These are phyloP conservation scores for Aphidius gifuensis DNA, from an alignment of 1,140 invertebrate species.

Conservation along the genomic window DNA sequence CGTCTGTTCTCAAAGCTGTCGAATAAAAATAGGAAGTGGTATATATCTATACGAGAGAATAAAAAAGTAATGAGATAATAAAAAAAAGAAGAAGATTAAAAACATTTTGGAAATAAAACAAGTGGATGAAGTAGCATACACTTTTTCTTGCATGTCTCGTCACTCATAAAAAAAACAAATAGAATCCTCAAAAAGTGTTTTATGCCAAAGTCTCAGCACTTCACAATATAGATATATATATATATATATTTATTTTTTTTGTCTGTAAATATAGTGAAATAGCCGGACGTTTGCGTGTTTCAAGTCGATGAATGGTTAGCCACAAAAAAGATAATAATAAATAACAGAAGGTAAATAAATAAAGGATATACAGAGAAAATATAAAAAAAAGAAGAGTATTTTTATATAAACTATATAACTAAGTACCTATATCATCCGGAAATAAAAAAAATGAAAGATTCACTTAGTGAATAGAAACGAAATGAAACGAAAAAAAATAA, in stretches of 20 bases:
- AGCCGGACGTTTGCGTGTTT: conserved; percentile 11
- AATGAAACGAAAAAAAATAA: background rate
- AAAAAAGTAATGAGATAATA: background rate
- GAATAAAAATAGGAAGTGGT: background rate
- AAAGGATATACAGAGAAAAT: background rate
- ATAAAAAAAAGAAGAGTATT: too few species aligned
- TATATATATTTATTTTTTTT: too few species aligned
- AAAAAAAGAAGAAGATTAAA: background rate
- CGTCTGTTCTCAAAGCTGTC: conserved; percentile 3
- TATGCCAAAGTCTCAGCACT: conserved; percentile 1
- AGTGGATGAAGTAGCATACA: background rate
- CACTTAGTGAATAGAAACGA: conserved; percentile 4
- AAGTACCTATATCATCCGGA: background rate
- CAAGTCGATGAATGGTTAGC: conserved; percentile 10
- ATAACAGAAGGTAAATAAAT: conserved; percentile 5
- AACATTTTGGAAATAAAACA: background rate
- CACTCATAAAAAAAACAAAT: conserved; percentile 3
- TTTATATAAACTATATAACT: too few species aligned
- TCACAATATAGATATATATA: too few species aligned
- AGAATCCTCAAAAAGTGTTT: conserved; percentile 7
- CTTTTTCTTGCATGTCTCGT: conserved; percentile 16
- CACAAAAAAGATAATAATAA: background rate
- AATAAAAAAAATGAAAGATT: background rate
- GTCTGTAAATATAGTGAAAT: too few species aligned
- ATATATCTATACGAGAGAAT: too few species aligned